Percentiles rank a stretch among this genome's conserved stretches.
These are phyloP conservation scores for Dicycla oo DNA, from an alignment of 2,888 invertebrate species.

Conservation along the genomic window DNA sequence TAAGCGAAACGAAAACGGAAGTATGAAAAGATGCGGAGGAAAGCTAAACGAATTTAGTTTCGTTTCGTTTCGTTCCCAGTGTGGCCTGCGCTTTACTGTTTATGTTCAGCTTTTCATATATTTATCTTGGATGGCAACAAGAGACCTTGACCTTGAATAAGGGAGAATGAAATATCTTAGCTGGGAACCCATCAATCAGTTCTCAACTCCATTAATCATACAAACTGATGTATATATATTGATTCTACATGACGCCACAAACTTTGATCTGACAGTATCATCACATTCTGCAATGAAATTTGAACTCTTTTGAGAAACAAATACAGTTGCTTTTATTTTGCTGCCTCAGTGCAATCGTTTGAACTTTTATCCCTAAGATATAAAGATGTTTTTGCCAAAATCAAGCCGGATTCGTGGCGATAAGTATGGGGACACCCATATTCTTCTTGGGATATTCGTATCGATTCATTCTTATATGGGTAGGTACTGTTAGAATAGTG, in stretches of 20 bases:
- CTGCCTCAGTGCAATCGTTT: neutral
- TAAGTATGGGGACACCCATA: neutral
- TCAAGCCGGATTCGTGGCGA: neutral
- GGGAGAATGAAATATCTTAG: constrained; percentile 50
- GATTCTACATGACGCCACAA: constrained; percentile 70
- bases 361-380: neutral
- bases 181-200: constrained; percentile 66
- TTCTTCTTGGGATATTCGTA: constrained; percentile 1
- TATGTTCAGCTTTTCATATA: neutral
- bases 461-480: neutral
- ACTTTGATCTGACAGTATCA: constrained; percentile 55
- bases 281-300: constrained; percentile 9
- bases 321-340: constrained; percentile 4
- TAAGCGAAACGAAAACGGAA: no score
- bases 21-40: no score
- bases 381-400: constrained; percentile 16
- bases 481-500: neutral
- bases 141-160: constrained; percentile 59
- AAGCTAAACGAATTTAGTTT: no score
- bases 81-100: no score
- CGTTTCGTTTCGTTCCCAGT: no score
- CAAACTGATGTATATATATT: constrained; percentile 76
- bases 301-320: neutral
- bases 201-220: constrained; percentile 68
- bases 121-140: constrained; percentile 31